Base-by-base conservation (phyloP, 2,797 vertebrate species). In the Sebastes miniatus region DNA sequence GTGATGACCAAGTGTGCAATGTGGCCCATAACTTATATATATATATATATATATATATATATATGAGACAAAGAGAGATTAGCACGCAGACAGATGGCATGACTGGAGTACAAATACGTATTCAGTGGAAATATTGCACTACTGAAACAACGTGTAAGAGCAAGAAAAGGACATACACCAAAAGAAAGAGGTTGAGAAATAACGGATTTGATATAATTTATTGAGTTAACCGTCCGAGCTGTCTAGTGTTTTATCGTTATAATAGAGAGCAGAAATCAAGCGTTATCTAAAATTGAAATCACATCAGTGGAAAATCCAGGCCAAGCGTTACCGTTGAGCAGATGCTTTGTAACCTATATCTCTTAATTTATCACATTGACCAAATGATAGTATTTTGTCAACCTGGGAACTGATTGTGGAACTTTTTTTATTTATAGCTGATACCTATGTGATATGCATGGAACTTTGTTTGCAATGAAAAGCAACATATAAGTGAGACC, bases 251-350 rank as follows among this genome's bases (percentile, higher is more conserved):
- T 64, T 47, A 50, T 85, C 56, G 3, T 27, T 64, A 67, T 68
- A 73, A 78, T 36, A 32, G 29, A 52, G 62, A 68, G 22, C 31
- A 70, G 79, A 83, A 70, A 75, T 43, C 24, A 81, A 78, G 24
- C 24, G 3, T 66, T 76, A 71, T 80, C 79, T 76, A 18, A 78
- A 82, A 87, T 87, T 77, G 57, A 75, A 83, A 80, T 80, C 63
- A 69, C 20, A 52, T 62, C 69, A 57, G 16, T 56, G 9, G n/a
- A 74, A 68, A 24, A 69, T 22, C 25, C 16, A 27, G 54, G 39
- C 11, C 63, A 72, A 75, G 31, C 32, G 7, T 67, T 70, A 27
- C 22, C 10, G 52, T 67, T 11, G 43, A 80, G 25, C 32, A 66
- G 27, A 67, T 71, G 20, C 31, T 43, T 31, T 68, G 68, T 69